Evolutionary conservation across 1,140 invertebrate species (phyloP), one percentile per base, ranked within the genome.

Genomic region (Drosophila nigrodunni): DNA sequence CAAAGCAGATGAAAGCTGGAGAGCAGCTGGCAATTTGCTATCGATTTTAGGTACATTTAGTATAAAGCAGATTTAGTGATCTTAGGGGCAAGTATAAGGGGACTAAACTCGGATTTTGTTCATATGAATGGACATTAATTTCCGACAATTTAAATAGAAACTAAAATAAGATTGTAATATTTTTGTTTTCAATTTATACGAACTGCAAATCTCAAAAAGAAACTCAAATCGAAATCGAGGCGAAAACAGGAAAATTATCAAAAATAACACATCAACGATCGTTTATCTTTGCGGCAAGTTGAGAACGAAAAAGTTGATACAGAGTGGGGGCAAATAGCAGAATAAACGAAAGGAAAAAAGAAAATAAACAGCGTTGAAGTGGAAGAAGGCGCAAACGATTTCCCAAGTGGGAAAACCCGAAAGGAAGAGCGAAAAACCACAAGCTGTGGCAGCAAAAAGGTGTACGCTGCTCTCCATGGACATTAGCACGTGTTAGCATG

Each of bases 401-500:
- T 70, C 75, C 78, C 61, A 59, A 49, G 44, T 58, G 67, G 72
- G 15, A 71, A 57, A 66, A 59, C 43, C 13, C 49, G 37, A 57
- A 81, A 78, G 61, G 60, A 69, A 69, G 66, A 73, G 66, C 68
- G 66, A 60, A 57, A 79, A 79, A 76, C 59, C 73, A 49, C 73
- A 65, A 60, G 61, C 61, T 72, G 74, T 74, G 74, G 74, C 74
- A 77, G 54, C 64, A 82, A 64, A 71, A 75, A 75, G 68, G 73
- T 71, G 59, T 71, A 44, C 50, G 49, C 35, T 67, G 35, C 54
- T 88, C 83, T 78, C 83, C 69, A 74, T 80, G 80, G 82, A 87
- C 80, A 88, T 79, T 64, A 83, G 75, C 67, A 68, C 65, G 59
- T 64, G 47, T 54, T 47, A 21, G 7, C 37, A 30, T 11, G 62